phyloP scores from a whole-genome alignment of 2,113 vertebrate genomes.

The Phocoena sinus region DNA sequence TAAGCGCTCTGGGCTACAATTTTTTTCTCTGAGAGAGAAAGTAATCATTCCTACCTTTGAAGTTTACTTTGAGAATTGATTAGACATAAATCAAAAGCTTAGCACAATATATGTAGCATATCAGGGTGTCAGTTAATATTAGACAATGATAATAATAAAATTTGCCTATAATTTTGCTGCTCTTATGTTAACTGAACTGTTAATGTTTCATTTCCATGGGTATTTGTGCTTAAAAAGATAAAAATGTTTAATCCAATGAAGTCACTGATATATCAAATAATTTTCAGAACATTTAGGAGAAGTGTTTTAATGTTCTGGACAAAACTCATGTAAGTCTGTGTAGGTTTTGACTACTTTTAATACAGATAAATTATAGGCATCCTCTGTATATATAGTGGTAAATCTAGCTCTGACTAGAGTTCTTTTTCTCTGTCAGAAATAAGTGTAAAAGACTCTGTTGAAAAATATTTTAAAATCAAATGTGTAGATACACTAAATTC shows the following conservation, averaged over 20 bases:
- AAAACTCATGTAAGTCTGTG: not conserved
- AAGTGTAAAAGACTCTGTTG: not conserved
- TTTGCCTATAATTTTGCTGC: not conserved
- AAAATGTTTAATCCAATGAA: not conserved
- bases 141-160: not conserved
- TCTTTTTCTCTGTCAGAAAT: not conserved
- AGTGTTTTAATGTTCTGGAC: not conserved
- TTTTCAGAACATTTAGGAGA: not conserved
- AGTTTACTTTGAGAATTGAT: not conserved
- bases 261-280: not conserved
- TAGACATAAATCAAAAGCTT: not conserved
- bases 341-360: not conserved
- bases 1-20: not conserved
- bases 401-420: not conserved
- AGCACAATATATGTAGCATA: not conserved
- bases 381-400: not conserved
- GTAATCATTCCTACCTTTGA: not conserved
- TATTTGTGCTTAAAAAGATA: not conserved
- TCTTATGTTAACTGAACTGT: not conserved
- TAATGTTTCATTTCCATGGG: not conserved
- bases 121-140: not conserved
- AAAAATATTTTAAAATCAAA: slow-evolving; percentile 20
- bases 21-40: not conserved
- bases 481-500: not conserved
- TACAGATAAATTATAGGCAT: not conserved